Percentiles rank a stretch among this genome's conserved stretches.
Evolutionary conservation across 2,113 vertebrate species (phyloP).

Genomic region (Anarrhichthys ocellatus): DNA sequence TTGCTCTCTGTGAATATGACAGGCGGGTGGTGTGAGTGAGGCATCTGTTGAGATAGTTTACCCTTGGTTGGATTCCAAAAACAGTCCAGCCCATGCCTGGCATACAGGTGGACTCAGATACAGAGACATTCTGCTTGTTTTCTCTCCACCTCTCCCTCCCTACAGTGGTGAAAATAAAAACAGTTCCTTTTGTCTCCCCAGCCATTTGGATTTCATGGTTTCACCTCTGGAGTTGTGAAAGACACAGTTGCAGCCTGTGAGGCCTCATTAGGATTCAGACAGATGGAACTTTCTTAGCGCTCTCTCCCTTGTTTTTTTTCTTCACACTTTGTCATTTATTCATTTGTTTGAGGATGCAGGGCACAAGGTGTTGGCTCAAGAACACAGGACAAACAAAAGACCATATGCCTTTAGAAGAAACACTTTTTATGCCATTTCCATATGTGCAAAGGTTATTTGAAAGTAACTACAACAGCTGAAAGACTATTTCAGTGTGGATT

Average conservation of each 20-base stretch:
- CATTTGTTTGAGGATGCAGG: slow-evolving; percentile 64
- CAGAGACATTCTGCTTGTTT: slow-evolving; percentile 30
- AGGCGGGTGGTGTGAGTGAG: slow-evolving; percentile 33
- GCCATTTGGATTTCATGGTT: slow-evolving; percentile 49
- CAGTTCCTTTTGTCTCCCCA: slow-evolving; percentile 31
- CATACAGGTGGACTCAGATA: slow-evolving; percentile 32
- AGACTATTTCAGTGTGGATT: neutral
- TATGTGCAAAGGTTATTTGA: slow-evolving; percentile 68
- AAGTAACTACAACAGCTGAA: slow-evolving; percentile 42
- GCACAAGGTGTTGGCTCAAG: slow-evolving; percentile 61
- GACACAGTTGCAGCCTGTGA: slow-evolving; percentile 70
- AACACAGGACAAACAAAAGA: slow-evolving; percentile 63
- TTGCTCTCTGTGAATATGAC: slow-evolving; percentile 60
- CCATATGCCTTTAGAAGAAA: slow-evolving; percentile 48
- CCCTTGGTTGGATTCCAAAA: slow-evolving; percentile 58
- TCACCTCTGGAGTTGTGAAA: slow-evolving; percentile 80
- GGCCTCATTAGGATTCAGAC: slow-evolving; percentile 78
- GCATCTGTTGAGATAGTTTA: slow-evolving; percentile 71
- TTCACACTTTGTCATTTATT: slow-evolving; percentile 64
- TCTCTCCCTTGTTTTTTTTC: slow-evolving; percentile 35
- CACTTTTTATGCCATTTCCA: slow-evolving; percentile 32
- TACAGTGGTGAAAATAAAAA: slow-evolving; percentile 46
- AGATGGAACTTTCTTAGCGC: slow-evolving; percentile 77
- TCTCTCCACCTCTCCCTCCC: slow-evolving; percentile 10
- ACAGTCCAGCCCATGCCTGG: neutral